Conservation (phyloP, 2,797 vertebrate species). For the Xiphophorus birchmanni region DNA sequence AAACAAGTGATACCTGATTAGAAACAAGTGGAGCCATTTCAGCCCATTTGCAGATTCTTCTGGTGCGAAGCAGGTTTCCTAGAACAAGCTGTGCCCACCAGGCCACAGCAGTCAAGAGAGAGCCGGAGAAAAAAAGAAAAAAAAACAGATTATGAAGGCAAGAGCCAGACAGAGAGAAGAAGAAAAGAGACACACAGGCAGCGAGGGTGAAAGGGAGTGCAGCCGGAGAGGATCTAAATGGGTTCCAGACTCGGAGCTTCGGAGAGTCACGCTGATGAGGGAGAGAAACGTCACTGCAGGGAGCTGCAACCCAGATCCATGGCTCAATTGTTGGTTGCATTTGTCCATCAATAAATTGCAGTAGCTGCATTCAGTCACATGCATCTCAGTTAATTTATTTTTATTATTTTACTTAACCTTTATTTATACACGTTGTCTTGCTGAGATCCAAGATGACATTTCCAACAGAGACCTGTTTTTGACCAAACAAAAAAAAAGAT, state of each 20-base stretch:
- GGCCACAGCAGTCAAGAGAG: constrained; percentile 38
- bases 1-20: constrained; percentile 55
- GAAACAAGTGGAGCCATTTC: constrained; percentile 54
- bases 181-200: constrained; percentile 19
- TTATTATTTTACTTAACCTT: too few species aligned
- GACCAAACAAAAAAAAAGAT: too few species aligned
- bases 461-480: too few species aligned
- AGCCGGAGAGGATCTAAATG: constrained; percentile 58
- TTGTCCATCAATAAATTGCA: constrained; percentile 6
- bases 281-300: constrained; percentile 62
- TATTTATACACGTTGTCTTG: too few species aligned
- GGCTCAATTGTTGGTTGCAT: constrained; percentile 28
- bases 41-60: constrained; percentile 51
- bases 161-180: constrained; percentile 8
- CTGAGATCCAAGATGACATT: too few species aligned
- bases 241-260: constrained; percentile 66
- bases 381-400: background rate
- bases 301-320: constrained; percentile 59
- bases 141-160: constrained; percentile 32
- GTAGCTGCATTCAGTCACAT: background rate
- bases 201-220: constrained; percentile 13
- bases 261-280: constrained; percentile 44
- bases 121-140: constrained; percentile 44
- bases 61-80: constrained; percentile 41
- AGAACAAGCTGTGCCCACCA: constrained; percentile 61